Evolutionary conservation across 2,113 vertebrate species (phyloP).

Genomic region (Delphinus delphis): DNA sequence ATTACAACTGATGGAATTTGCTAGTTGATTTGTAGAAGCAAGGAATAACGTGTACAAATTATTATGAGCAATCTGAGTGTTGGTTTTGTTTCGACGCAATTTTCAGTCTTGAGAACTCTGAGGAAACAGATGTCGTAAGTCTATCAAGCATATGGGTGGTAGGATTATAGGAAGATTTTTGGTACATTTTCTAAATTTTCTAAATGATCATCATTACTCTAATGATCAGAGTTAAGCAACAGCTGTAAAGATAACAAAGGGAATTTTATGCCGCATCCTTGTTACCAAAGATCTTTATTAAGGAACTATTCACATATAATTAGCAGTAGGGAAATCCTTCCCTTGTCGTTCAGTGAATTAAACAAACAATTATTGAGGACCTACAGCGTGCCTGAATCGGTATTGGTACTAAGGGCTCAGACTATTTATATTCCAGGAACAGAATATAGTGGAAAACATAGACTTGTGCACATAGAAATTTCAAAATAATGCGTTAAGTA

Average conservation of each 20-base stretch:
- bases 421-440: background rate
- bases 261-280: background rate
- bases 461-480: background rate
- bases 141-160: background rate
- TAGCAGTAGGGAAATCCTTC: background rate
- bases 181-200: background rate
- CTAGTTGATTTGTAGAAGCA: background rate
- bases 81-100: background rate
- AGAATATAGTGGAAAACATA: background rate
- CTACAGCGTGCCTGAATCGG: background rate
- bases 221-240: background rate
- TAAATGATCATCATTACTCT: background rate
- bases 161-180: background rate
- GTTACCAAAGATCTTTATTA: conserved; percentile 34
- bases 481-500: background rate
- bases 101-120: conserved; percentile 13
- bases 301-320: background rate
- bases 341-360: background rate
- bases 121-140: background rate
- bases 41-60: background rate
- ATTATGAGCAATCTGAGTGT: background rate
- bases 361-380: background rate
- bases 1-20: background rate
- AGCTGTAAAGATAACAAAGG: background rate
- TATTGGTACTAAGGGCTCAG: background rate